Evolutionary conservation across 2,797 vertebrate genomes (phyloP).

Genomic region (Girardinus metallicus): DNA sequence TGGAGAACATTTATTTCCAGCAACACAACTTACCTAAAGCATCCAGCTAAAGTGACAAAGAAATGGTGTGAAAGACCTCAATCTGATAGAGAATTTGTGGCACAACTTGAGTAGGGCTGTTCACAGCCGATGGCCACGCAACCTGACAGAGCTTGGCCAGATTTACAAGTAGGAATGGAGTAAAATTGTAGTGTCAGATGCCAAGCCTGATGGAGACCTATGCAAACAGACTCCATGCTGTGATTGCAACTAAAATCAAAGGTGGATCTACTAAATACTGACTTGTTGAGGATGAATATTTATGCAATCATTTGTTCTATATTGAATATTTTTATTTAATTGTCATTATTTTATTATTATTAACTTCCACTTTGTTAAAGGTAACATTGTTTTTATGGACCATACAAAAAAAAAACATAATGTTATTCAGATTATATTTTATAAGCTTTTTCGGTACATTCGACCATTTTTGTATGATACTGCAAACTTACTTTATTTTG

Average conservation of each 20-base stretch:
- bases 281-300: background rate
- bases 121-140: background rate
- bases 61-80: background rate
- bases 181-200: background rate
- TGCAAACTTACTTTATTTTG: no score
- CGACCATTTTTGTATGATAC: no score
- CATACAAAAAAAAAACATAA: no score
- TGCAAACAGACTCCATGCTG: background rate
- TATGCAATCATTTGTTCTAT: background rate
- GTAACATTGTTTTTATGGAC: no score
- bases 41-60: no score
- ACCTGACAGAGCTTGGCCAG: background rate
- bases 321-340: background rate
- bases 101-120: background rate
- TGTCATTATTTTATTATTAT: background rate
- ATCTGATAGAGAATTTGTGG: background rate
- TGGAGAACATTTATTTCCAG: background rate
- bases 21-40: background rate
- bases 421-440: no score
- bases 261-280: background rate
- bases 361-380: background rate
- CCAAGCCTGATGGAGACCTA: background rate
- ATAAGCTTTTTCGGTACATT: no score
- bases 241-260: background rate
- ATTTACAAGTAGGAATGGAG: background rate